A percentile compares a stretch with the other conserved stretches of the same genome.
phyloP scores from a whole-genome alignment of 2,797 vertebrate genomes.

The Molossus molossus region DNA sequence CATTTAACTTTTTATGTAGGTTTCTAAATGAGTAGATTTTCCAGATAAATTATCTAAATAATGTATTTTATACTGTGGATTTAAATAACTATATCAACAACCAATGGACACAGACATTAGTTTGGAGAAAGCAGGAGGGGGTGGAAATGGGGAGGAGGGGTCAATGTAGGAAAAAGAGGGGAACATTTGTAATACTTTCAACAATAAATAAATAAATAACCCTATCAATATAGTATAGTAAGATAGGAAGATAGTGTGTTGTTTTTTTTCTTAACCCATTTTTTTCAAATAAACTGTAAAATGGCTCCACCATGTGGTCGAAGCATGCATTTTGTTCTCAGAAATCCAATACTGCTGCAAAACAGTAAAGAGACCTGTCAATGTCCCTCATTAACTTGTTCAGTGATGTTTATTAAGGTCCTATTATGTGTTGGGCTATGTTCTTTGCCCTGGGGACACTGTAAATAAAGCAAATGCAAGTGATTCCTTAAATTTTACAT shows the following conservation, averaged over 20 bases:
- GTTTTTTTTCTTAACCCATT: neutral
- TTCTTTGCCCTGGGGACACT: neutral
- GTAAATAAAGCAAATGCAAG: neutral
- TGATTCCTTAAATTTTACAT: neutral
- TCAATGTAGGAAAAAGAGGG: too few species aligned
- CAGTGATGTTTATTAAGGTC: neutral
- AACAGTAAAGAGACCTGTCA: neutral
- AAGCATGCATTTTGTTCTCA: slow-evolving; percentile 35
- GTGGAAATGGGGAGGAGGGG: too few species aligned
- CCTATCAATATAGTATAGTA: neutral
- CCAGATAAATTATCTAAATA: neutral
- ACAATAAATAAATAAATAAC: neutral
- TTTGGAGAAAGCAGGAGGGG: too few species aligned
- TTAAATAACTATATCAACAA: neutral
- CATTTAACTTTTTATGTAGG: neutral
- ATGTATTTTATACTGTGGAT: neutral
- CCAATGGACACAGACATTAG: too few species aligned
- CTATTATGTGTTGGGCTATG: neutral
- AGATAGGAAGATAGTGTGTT: neutral
- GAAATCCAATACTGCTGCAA: neutral
- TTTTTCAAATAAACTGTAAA: slow-evolving; percentile 76
- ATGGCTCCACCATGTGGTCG: slow-evolving; percentile 83
- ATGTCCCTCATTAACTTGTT: neutral
- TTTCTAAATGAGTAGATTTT: neutral
- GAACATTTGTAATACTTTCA: too few species aligned